phyloP scores from a whole-genome alignment of 2,888 invertebrate genomes.

The Xestia rhomboidea region DNA sequence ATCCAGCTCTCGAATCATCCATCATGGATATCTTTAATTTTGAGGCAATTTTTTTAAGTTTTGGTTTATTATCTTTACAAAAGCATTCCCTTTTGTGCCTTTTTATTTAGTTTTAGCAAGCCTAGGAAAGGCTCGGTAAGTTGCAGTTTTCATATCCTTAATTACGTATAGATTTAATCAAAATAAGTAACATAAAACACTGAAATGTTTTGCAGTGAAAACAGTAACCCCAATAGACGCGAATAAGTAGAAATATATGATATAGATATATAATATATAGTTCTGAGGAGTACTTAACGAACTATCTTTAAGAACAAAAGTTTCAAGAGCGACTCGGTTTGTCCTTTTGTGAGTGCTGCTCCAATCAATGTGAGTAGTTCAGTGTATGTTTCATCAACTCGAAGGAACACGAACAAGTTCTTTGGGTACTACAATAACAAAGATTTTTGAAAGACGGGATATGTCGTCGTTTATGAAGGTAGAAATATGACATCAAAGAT shows the following conservation, averaged over 20 bases:
- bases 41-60: slow-evolving; percentile 26
- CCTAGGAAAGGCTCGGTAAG: background rate
- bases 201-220: background rate
- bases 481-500: background rate
- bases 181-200: background rate
- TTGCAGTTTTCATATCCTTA: background rate
- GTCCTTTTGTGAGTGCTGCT: slow-evolving; percentile 40
- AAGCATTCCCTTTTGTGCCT: slow-evolving; percentile 67
- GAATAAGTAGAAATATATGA: background rate
- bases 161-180: background rate
- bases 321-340: slow-evolving; percentile 36
- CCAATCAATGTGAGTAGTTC: slow-evolving; percentile 49
- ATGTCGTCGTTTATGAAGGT: background rate
- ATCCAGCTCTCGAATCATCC: background rate
- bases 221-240: background rate
- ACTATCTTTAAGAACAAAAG: slow-evolving; percentile 33
- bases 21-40: background rate
- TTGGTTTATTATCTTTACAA: slow-evolving; percentile 15
- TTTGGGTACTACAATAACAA: slow-evolving; percentile 11
- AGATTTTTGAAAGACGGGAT: background rate
- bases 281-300: slow-evolving; percentile 23
- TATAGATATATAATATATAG: background rate
- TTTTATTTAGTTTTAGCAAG: slow-evolving; percentile 51
- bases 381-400: slow-evolving; percentile 35
- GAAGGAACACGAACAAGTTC: slow-evolving; percentile 22